These are phyloP conservation scores for Chloebia gouldiae DNA, from an alignment of 2,113 vertebrate genomes.

Conservation along the genomic window DNA sequence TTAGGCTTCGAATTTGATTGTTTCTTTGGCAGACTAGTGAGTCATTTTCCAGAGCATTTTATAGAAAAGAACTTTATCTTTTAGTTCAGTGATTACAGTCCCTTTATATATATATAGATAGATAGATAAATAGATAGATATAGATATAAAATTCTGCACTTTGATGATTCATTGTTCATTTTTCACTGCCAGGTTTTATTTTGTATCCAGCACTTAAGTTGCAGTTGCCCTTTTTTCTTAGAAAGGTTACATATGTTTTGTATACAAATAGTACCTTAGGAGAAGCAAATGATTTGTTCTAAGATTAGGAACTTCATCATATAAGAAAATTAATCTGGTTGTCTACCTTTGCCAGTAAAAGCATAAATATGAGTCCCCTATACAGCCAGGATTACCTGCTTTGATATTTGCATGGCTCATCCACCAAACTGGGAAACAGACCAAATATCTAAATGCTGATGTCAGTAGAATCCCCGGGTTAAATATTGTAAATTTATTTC, in stretches of 20 bases:
- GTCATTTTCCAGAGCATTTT: neutral
- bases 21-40: neutral
- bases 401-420: conserved; percentile 10
- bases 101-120: neutral
- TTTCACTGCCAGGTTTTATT: neutral
- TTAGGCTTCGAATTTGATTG: neutral
- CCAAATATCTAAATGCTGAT: conserved; percentile 74
- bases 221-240: neutral
- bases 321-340: conserved; percentile 8
- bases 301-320: neutral
- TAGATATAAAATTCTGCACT: neutral
- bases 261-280: neutral
- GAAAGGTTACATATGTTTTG: neutral
- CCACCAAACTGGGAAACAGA: conserved; percentile 60
- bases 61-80: neutral
- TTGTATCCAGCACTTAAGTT: neutral
- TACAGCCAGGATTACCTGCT: neutral
- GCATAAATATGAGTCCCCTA: neutral
- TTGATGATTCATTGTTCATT: neutral
- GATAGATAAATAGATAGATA: no score
- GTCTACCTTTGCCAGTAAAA: neutral
- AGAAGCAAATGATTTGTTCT: neutral
- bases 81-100: neutral
- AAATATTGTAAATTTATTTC: conserved; percentile 86
- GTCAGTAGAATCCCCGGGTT: conserved; percentile 76